Conservation (phyloP, 2,797 vertebrate species). For the Dicrostonyx torquatus region DNA sequence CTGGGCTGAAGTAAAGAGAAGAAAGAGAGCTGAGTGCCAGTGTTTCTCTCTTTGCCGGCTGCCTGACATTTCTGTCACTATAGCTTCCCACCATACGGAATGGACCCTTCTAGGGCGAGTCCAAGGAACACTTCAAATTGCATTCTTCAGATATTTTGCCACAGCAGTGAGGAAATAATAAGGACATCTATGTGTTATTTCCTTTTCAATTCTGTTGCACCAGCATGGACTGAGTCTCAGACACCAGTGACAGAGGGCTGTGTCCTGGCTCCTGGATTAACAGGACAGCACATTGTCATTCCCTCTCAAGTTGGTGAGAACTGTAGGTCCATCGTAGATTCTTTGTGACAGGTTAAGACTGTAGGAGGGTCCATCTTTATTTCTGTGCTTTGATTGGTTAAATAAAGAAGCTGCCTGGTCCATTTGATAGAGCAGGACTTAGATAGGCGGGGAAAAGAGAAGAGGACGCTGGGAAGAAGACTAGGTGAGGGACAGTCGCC, state of each 20-base stretch:
- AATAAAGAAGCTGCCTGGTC: too few relatives aligned
- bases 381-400: too few relatives aligned
- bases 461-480: too few relatives aligned
- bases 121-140: background rate
- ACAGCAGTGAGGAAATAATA: background rate
- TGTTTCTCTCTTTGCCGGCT: background rate
- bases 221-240: background rate
- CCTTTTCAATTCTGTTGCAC: background rate
- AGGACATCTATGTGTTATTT: background rate
- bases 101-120: background rate
- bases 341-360: background rate
- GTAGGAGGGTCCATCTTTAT: too few relatives aligned
- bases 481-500: too few relatives aligned
- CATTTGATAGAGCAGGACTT: too few relatives aligned
- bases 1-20: background rate
- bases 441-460: too few relatives aligned
- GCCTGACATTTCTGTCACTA: background rate
- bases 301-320: background rate
- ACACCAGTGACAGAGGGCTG: too few relatives aligned
- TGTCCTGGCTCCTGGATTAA: too few relatives aligned
- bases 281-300: background rate
- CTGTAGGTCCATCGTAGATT: background rate
- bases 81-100: too few relatives aligned
- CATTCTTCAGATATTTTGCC: background rate
- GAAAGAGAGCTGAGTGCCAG: background rate